These are phyloP conservation scores for Crypturellus undulatus DNA, from an alignment of 2,113 vertebrate genomes.

Conservation along the genomic window DNA sequence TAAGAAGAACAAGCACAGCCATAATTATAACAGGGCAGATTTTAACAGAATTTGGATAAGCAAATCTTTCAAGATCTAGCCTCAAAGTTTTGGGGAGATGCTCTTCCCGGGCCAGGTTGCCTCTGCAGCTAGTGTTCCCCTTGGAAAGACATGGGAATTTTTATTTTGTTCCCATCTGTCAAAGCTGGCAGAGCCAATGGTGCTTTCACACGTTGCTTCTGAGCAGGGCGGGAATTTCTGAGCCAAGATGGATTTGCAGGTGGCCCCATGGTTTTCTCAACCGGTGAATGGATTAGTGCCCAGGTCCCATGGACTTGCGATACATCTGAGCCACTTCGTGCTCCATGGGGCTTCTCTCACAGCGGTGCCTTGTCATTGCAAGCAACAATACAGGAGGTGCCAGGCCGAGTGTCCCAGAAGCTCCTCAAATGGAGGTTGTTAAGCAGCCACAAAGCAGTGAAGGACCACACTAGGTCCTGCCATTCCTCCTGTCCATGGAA, in stretches of 20 bases:
- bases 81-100: no score
- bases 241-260: not conserved
- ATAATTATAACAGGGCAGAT: not conserved
- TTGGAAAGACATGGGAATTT: not conserved
- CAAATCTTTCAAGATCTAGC: not conserved
- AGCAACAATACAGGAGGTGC: not conserved
- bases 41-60: not conserved
- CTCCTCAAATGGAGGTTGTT: no score
- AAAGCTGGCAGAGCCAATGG: no score
- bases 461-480: not conserved
- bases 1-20: not conserved
- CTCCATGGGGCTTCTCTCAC: not conserved
- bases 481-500: not conserved
- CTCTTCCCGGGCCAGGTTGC: not conserved
- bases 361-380: not conserved
- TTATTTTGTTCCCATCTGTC: not conserved
- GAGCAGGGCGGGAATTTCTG: not conserved
- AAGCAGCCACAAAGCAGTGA: no score
- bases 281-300: no score
- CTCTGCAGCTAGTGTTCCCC: not conserved
- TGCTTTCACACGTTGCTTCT: not conserved
- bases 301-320: no score
- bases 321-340: no score
- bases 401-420: not conserved
- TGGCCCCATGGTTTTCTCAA: no score